Conservation (phyloP, 2,888 invertebrate genomes). For the Hypercompe scribonia region DNA sequence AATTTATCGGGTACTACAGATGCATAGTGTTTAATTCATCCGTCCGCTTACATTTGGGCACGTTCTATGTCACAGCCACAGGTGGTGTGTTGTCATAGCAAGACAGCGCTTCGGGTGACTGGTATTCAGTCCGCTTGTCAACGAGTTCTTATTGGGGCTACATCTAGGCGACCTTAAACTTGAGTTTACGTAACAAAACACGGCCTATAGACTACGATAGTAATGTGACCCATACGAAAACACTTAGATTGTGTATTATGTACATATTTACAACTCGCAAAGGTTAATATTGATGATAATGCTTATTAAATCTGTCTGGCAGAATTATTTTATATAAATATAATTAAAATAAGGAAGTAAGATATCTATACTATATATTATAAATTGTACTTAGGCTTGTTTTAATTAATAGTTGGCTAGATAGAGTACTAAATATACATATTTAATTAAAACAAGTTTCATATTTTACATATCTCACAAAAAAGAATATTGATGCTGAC, state of each 20-base stretch:
- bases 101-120: constrained; percentile 34
- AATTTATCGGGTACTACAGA: constrained; percentile 29
- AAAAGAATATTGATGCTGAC: too few relatives aligned
- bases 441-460: not conserved
- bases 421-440: not conserved
- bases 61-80: constrained; percentile 31
- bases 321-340: constrained; percentile 31
- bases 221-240: constrained; percentile 35
- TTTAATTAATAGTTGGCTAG: not conserved
- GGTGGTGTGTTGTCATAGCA: constrained; percentile 38
- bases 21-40: constrained; percentile 11
- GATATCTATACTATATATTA: constrained; percentile 6
- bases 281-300: constrained; percentile 45
- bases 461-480: not conserved
- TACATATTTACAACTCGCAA: constrained; percentile 26
- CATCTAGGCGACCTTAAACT: constrained; percentile 76
- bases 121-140: constrained; percentile 50
- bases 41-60: constrained; percentile 31
- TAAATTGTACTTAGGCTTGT: not conserved
- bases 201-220: constrained; percentile 51
- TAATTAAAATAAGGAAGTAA: constrained; percentile 34
- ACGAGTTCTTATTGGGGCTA: constrained; percentile 44
- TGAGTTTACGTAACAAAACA: constrained; percentile 70
- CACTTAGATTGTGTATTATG: not conserved
- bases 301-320: constrained; percentile 31